Evolutionary conservation across 2,113 vertebrate genomes (phyloP), one percentile per base, ranked within the genome.

Genomic region (Lagopus muta): DNA sequence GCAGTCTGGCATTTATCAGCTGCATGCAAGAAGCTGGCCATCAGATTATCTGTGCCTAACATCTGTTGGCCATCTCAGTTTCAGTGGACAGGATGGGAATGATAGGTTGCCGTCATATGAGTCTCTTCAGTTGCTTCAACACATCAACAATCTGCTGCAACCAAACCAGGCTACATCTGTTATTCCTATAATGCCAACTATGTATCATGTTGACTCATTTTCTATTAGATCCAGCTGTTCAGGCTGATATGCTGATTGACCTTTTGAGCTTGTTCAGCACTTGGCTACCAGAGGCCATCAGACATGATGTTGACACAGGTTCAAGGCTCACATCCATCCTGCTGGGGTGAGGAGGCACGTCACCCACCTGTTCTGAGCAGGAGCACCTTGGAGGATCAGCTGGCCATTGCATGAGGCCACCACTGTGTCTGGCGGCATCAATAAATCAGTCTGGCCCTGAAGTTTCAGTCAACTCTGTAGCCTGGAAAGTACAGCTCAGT

Each of bases 181-280:
- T 95, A 82, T 70, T 92, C 75, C 88, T 84, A 65, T 81, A 93
- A 91, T 93, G 85, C 70, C 58, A 72, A 18, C 82, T 81, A 54
- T 91, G 82, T 60, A 81, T 83, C 66, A 34, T 88, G 82, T 72
- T 79, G 52, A 65, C 73, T 93, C n/a, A 4, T 65, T 81, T 93
- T 86, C 76, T 94, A 30, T 86, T 72, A 90, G 77, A 90, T 95
- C 95, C 93, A 97, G 95, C 91, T 97, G 96, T 94, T 97, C 76
- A 52, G 72, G 48, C 65, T 94, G 91, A 86, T 91, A 79, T 5
- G 61, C 80, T 79, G 18, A 16, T 77, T 93, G 93, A 95, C 88
- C 86, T 93, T 89, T 93, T 65, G 42, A 83, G 55, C 75, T 91
- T 47, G 69, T 94, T 91, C 90, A 92, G 88, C 82, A 69, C 61